These are phyloP conservation scores for Paragorgia papillata DNA, from an alignment of 92 coral and sea anemone genomes.

Conservation along the genomic window DNA sequence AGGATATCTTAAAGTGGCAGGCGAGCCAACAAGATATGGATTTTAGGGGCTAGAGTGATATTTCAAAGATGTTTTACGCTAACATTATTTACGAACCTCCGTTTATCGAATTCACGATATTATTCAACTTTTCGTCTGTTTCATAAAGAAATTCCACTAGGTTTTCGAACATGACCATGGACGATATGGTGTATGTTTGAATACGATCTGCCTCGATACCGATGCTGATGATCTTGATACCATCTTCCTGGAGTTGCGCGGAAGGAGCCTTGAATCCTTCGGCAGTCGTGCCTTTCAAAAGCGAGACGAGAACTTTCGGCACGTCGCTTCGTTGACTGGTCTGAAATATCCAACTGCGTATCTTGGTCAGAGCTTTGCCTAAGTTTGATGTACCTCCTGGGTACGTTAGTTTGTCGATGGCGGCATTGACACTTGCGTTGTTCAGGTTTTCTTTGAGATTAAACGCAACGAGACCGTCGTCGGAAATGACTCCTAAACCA, in stretches of 20 bases:
- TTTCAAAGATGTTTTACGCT: no score
- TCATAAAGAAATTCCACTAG: conserved; percentile 31
- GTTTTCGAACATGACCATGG: conserved; percentile 29
- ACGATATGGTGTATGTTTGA: conserved; percentile 17
- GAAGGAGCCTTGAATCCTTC: conserved; percentile 32
- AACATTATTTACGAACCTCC: conserved; percentile 14
- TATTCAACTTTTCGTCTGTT: conserved; percentile 33
- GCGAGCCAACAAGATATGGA: no score
- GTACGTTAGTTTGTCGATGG: conserved; percentile 31
- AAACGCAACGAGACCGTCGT: conserved; percentile 39
- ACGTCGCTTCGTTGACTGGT: conserved; percentile 19
- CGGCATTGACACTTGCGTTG: conserved; percentile 25
- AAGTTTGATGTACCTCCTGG: conserved; percentile 48
- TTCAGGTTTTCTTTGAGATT: conserved; percentile 19
- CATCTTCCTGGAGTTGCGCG: conserved; percentile 42
- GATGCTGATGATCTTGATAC: conserved; percentile 23
- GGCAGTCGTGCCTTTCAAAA: conserved; percentile 35
- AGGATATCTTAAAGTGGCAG: no score
- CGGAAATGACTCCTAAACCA: conserved; percentile 33
- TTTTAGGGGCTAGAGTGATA: no score
- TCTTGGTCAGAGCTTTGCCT: conserved; percentile 54
- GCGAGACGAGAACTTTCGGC: conserved; percentile 31
- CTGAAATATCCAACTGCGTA: conserved; percentile 19
- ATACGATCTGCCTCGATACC: conserved; percentile 37
- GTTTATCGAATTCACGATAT: conserved; percentile 22